A percentile compares a stretch with the other conserved stretches of the same genome.
Conservation (phyloP, 2,888 invertebrate genomes). For the Tachystola acroxantha region DNA sequence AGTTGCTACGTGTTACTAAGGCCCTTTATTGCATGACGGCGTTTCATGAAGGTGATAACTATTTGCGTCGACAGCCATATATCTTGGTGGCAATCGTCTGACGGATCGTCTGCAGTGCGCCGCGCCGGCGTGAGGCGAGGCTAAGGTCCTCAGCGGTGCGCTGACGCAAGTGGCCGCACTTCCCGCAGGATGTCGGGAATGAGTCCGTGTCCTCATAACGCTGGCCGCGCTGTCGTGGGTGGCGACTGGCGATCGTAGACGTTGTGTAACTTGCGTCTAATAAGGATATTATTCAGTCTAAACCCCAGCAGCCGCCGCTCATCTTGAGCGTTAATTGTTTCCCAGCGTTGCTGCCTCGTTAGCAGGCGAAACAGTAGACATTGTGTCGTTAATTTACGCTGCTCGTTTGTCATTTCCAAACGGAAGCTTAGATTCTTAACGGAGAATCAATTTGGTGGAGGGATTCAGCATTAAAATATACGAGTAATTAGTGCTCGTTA, state of each 20-base stretch:
- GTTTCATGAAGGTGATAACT: constrained; percentile 27
- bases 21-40: constrained; percentile 31
- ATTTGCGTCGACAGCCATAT: constrained; percentile 35
- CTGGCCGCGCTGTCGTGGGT: constrained; percentile 53
- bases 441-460: constrained; percentile 4
- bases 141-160: constrained; percentile 49
- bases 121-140: constrained; percentile 29
- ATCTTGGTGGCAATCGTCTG: constrained; percentile 57
- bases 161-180: constrained; percentile 66
- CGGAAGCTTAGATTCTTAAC: constrained; percentile 2
- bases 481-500: no score
- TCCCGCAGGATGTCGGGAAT: constrained; percentile 75
- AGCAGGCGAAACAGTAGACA: constrained; percentile 42
- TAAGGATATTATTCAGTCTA: constrained; percentile 67
- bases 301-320: constrained; percentile 33
- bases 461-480: not conserved
- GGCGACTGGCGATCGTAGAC: constrained; percentile 51
- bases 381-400: constrained; percentile 41
- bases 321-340: constrained; percentile 49
- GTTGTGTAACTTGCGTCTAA: constrained; percentile 58
- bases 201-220: constrained; percentile 75
- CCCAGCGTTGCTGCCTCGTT: constrained; percentile 44
- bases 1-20: constrained; percentile 12
- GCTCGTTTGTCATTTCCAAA: constrained; percentile 20
- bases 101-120: constrained; percentile 47